Evolutionary conservation across 2,797 vertebrate species (phyloP), one percentile per base, ranked within the genome.

Genomic region (Aeoliscus strigatus): DNA sequence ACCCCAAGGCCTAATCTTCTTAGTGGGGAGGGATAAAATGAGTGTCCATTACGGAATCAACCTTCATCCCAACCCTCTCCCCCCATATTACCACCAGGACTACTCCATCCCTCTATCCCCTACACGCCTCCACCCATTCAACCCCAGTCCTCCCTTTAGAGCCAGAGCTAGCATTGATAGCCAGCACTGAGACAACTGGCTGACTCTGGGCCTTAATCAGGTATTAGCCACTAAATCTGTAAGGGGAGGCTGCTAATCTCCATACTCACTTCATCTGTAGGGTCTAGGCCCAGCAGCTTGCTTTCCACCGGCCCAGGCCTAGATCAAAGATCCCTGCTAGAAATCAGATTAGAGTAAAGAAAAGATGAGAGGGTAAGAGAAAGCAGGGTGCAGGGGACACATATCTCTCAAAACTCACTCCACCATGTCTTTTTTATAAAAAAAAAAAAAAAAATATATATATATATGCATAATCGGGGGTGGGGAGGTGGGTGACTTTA

Each of bases 1-100:
- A 91, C 91, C 91, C 91, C 86, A 86, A 92, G 88, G 90, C 90
- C 92, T 98, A 97, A 98, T 98, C 96, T 97, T 93, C 92, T 96
- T 96, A 97, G 90, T 89, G 91, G 86, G 87, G 88, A 77, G 81
- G 93, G 92, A 95, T 96, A 91, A 94, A 94, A 90, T 91, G 89
- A 93, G 92, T 93, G 95, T 97, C 94, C 91, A 93, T 98, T 96
- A 96, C 92, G 79, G 89, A 93, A 94, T 93, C 91, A 87, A 91
- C 93, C 91, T 92, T 92, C 89, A 89, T 90, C 89, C 90, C 85
- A 87, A 90, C 89, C 88, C 57, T 67, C 57, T 73, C 62, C 56
- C 66, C 65, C 68, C 60, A 63, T 57, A 62, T 68, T 59, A 73
- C 65, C 52, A 64, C 64, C 63, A 49, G 52, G 59, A 53, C 60